phyloP scores from a whole-genome alignment of 2,113 vertebrate species.

The Baryphthengus martii region DNA sequence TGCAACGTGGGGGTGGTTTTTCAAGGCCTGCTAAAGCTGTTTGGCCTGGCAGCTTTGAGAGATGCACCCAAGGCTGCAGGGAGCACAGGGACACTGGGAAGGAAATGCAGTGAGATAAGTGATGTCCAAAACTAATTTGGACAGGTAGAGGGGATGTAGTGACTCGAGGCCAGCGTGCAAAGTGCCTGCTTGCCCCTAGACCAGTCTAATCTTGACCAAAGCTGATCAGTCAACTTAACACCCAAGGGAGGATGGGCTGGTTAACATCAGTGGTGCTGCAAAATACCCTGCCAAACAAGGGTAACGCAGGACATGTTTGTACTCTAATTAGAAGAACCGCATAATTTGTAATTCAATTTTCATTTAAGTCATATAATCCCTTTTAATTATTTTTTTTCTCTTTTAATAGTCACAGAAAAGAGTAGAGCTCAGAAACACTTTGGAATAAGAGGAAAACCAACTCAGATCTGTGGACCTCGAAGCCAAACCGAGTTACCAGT shows the following conservation, averaged over 20 bases:
- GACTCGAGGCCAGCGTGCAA: accelerated
- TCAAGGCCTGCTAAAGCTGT: neutral
- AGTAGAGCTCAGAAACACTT: accelerated
- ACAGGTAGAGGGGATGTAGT: neutral
- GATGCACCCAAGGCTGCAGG: neutral
- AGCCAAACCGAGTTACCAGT: neutral
- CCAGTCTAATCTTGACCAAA: neutral
- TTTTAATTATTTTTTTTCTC: neutral
- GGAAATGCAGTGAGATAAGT: neutral
- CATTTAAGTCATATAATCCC: neutral
- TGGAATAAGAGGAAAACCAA: neutral
- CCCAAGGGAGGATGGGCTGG: accelerated
- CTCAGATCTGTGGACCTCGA: neutral
- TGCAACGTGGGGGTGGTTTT: neutral
- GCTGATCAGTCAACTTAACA: neutral
- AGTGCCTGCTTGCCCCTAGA: neutral
- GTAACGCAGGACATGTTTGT: neutral
- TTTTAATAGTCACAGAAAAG: neutral
- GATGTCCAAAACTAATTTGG: neutral
- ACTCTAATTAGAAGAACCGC: neutral
- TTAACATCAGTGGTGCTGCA: neutral
- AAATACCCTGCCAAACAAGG: neutral
- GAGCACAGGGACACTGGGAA: neutral
- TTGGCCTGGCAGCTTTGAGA: accelerated
- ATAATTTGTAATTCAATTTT: neutral